phyloP scores from a whole-genome alignment of 2,888 invertebrate species.

The Torymus auratus region DNA sequence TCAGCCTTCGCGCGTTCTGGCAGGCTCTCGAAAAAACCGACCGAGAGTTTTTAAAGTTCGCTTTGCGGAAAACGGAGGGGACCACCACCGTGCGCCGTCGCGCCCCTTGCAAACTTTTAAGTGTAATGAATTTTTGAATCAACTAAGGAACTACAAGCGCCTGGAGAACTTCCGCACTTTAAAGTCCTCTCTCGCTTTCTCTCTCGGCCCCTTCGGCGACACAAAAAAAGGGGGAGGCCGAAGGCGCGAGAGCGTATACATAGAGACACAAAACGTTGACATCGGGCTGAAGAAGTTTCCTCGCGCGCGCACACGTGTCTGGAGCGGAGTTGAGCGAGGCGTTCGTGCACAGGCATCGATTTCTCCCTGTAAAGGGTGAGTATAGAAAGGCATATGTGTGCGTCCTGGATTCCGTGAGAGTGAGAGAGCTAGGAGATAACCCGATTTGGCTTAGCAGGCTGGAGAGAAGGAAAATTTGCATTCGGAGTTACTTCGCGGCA shows the following conservation, averaged over 20 bases:
- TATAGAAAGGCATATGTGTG: conserved; percentile 17
- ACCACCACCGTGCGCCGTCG: too few relatives aligned
- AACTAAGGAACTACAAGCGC: conserved; percentile 36
- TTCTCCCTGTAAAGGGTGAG: conserved; percentile 4
- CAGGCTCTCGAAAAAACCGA: not conserved
- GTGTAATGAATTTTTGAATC: conserved; percentile 55
- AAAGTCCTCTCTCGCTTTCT: not conserved
- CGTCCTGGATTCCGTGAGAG: conserved; percentile 24
- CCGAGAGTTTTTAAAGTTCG: conserved; percentile 42
- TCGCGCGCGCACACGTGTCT: not conserved
- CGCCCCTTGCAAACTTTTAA: conserved; percentile 40
- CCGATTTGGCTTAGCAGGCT: conserved; percentile 22
- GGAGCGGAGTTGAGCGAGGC: not conserved
- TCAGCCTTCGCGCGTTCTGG: not conserved
- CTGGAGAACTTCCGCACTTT: conserved; percentile 30
- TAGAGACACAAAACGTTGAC: conserved; percentile 31
- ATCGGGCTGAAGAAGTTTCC: conserved; percentile 1
- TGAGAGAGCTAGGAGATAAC: conserved; percentile 4
- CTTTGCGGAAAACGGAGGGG: conserved; percentile 23
- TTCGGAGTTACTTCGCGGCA: conserved; percentile 12
- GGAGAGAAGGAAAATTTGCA: conserved; percentile 33
- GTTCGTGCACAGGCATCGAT: conserved; percentile 7
- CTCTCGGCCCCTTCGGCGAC: not conserved
- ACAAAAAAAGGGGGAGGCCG: conserved; percentile 15
- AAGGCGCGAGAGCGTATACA: too few relatives aligned